Evolutionary conservation across 1,140 invertebrate species (phyloP).

Genomic region (Holcopasites calliopsidis): DNA sequence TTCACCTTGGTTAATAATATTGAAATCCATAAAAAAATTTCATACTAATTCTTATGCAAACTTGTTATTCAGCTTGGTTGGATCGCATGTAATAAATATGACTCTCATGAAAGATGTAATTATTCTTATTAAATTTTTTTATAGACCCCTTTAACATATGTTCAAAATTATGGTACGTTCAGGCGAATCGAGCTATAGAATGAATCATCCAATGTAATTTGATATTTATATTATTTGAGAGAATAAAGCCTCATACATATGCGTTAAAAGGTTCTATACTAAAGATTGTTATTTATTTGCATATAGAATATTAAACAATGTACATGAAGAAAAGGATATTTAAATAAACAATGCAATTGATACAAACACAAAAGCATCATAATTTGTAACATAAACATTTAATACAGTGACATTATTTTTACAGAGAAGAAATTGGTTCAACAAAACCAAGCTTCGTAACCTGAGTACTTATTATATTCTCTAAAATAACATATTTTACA

Average conservation of each 20-base stretch:
- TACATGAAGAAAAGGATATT: neutral
- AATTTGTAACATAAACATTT: neutral
- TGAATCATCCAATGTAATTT: too few species aligned
- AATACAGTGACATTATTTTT: neutral
- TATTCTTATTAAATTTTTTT: slow-evolving; percentile 41
- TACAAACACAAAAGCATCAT: slow-evolving; percentile 6
- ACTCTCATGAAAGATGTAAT: slow-evolving; percentile 46
- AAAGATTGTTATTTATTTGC: too few species aligned
- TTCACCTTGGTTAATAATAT: neutral
- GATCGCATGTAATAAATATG: slow-evolving; percentile 54
- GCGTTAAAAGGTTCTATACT: too few species aligned
- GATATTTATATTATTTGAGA: too few species aligned
- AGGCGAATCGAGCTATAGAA: slow-evolving; percentile 51
- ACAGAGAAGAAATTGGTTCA: slow-evolving; percentile 27
- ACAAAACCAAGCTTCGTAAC: slow-evolving; percentile 16
- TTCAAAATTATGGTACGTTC: slow-evolving; percentile 55
- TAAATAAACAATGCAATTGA: slow-evolving; percentile 9
- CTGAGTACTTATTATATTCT: slow-evolving; percentile 24
- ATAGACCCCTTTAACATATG: slow-evolving; percentile 43
- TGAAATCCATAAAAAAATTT: too few species aligned
- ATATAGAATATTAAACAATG: neutral
- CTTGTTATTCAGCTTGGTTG: slow-evolving; percentile 55
- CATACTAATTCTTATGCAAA: slow-evolving; percentile 40
- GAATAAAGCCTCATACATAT: too few species aligned
- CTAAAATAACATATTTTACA: neutral